Evolutionary conservation across 1,140 invertebrate species (phyloP).

Genomic region (Campoletis sonorensis): DNA sequence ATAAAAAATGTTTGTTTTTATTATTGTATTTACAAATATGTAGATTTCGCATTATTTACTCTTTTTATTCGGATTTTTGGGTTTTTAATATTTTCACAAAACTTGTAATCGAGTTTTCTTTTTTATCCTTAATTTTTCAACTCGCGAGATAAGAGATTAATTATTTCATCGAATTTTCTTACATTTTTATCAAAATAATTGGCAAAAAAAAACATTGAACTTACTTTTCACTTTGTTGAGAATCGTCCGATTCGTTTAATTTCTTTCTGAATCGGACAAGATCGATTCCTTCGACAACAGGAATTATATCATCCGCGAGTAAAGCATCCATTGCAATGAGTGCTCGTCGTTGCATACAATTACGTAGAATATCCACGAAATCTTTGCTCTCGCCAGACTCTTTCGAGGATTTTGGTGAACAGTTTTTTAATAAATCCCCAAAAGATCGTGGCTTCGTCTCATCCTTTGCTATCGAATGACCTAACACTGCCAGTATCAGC

Average conservation of each 20-base stretch:
- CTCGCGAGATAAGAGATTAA: too few relatives aligned
- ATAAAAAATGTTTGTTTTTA: background rate
- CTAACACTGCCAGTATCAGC: slow-evolving; percentile 1
- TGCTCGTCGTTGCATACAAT: slow-evolving; percentile 64
- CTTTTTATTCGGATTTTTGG: background rate
- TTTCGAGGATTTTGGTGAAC: slow-evolving; percentile 54
- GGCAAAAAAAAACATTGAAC: background rate
- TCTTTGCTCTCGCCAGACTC: slow-evolving; percentile 52
- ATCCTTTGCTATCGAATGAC: slow-evolving; percentile 44
- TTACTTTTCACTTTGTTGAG: slow-evolving; percentile 41
- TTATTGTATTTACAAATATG: background rate
- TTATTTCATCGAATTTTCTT: too few relatives aligned
- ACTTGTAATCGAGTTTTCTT: too few relatives aligned
- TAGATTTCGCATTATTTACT: background rate
- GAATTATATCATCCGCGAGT: slow-evolving; percentile 65
- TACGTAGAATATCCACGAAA: slow-evolving; percentile 60
- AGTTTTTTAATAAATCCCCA: slow-evolving; percentile 61
- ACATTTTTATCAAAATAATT: too few relatives aligned
- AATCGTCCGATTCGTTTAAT: slow-evolving; percentile 12
- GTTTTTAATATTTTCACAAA: background rate
- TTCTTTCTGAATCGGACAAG: slow-evolving; percentile 60
- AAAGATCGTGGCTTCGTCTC: slow-evolving; percentile 62
- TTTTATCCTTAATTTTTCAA: background rate
- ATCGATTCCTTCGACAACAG: slow-evolving; percentile 65
- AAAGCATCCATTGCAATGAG: slow-evolving; percentile 61